Evolutionary conservation across 1,140 invertebrate genomes (phyloP).

Genomic region (Rhagoletis zephyria): DNA sequence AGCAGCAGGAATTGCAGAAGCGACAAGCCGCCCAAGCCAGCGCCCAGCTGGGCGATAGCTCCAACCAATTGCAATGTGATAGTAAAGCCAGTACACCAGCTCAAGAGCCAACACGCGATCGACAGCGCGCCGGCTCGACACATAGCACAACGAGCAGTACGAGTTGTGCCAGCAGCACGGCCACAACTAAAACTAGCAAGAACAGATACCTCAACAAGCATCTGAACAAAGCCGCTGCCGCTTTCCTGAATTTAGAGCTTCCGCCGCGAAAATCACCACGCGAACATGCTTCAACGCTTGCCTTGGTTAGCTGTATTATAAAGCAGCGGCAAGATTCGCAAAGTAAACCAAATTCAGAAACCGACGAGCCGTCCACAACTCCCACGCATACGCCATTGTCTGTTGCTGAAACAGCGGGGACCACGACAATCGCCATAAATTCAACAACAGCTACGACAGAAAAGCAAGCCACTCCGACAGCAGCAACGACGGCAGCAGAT

Average conservation of each 20-base stretch:
- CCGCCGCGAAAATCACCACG: conserved; percentile 87
- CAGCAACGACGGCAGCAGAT: neutral
- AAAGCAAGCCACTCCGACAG: neutral
- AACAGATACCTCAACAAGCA: conserved; percentile 66
- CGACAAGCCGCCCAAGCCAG: conserved; percentile 31
- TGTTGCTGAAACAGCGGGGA: neutral
- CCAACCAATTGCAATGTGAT: conserved; percentile 63
- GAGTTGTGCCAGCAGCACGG: conserved; percentile 63
- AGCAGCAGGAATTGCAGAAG: conserved; percentile 60
- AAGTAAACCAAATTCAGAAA: conserved; percentile 69
- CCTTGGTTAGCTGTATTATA: conserved; percentile 82
- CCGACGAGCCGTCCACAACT: conserved; percentile 61
- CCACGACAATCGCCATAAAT: neutral
- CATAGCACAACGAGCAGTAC: conserved; percentile 61
- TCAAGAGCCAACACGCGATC: conserved; percentile 58
- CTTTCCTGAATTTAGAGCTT: conserved; percentile 71
- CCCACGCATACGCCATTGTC: conserved; percentile 44
- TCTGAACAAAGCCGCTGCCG: conserved; percentile 66
- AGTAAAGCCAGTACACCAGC: conserved; percentile 68
- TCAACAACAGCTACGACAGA: neutral
- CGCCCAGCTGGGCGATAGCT: neutral
- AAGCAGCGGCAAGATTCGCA: conserved; percentile 75
- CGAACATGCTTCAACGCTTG: conserved; percentile 87
- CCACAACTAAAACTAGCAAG: conserved; percentile 63
- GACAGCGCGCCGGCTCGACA: conserved; percentile 63